These are phyloP conservation scores for Drosophila aff. DNA, from an alignment of 1,140 invertebrate species.

Conservation along the genomic window DNA sequence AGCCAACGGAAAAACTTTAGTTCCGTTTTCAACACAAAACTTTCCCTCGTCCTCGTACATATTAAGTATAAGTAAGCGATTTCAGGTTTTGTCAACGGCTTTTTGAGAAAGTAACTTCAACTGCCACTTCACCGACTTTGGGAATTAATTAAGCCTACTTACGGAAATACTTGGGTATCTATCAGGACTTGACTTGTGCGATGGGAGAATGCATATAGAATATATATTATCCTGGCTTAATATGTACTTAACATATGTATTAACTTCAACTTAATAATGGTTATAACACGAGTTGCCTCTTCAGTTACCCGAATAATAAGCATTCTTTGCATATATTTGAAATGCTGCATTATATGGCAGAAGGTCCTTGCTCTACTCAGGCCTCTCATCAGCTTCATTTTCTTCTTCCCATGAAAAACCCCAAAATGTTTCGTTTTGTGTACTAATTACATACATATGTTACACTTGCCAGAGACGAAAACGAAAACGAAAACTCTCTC, in stretches of 20 bases:
- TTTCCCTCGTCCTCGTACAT: neutral
- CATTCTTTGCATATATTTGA: neutral
- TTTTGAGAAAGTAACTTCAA: neutral
- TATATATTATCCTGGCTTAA: neutral
- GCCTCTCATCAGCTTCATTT: neutral
- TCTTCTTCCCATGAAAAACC: neutral
- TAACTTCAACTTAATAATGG: neutral
- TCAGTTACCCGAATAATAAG: too few species aligned
- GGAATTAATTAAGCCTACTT: constrained; percentile 9
- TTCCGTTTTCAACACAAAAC: neutral
- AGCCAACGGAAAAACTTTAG: too few species aligned
- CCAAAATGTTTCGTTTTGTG: constrained; percentile 4
- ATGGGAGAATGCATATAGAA: too few species aligned
- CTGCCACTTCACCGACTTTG: neutral
- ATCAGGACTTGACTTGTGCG: too few species aligned
- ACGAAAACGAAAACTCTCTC: constrained; percentile 7
- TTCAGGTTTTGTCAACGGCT: constrained; percentile 7
- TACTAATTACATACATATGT: constrained; percentile 20
- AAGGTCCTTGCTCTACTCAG: neutral
- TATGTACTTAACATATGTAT: neutral
- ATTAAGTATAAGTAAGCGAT: neutral
- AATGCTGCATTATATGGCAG: accelerated
- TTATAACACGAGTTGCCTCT: too few species aligned
- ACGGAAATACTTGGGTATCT: neutral
- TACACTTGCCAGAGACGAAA: constrained; percentile 9